A percentile compares a stretch with the other conserved stretches of the same genome.
phyloP scores from a whole-genome alignment of 1,140 invertebrate species.

The Drusus annulatus region DNA sequence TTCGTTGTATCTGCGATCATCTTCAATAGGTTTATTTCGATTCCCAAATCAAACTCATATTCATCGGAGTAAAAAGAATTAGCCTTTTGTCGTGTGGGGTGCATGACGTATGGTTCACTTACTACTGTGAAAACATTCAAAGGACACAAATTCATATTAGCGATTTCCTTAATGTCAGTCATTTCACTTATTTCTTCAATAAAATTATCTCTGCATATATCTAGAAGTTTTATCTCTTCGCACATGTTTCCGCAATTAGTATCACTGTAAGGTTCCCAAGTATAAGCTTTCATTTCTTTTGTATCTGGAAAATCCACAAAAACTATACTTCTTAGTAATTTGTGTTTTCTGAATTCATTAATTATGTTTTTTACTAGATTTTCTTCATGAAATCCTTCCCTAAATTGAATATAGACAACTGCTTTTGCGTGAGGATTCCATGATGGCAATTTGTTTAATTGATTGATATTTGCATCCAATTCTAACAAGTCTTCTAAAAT shows the following conservation, averaged over 20 bases:
- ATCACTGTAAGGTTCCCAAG: constrained; percentile 67
- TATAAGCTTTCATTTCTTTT: constrained; percentile 65
- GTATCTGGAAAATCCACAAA: constrained; percentile 63
- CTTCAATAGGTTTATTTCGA: constrained; percentile 68
- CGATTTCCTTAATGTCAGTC: constrained; percentile 64
- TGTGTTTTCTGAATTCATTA: constrained; percentile 64
- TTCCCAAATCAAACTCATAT: constrained; percentile 67
- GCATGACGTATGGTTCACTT: constrained; percentile 69
- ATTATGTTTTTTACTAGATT: constrained; percentile 64
- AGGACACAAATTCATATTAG: constrained; percentile 66
- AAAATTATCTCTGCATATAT: constrained; percentile 65
- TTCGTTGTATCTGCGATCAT: constrained; percentile 68
- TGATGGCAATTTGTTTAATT: constrained; percentile 67
- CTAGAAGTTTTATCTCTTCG: constrained; percentile 65
- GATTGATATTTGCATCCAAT: constrained; percentile 64
- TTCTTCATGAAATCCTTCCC: constrained; percentile 61
- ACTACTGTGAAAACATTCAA: constrained; percentile 66
- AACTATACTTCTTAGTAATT: constrained; percentile 66
- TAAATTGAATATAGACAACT: constrained; percentile 65
- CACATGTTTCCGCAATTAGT: constrained; percentile 67
- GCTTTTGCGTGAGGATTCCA: constrained; percentile 71
- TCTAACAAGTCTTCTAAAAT: constrained; percentile 68
- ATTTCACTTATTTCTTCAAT: constrained; percentile 62
- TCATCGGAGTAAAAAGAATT: constrained; percentile 63
- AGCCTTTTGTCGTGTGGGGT: constrained; percentile 62